Conservation (phyloP, 2,113 vertebrate genomes). For the Tyrannus savana region DNA sequence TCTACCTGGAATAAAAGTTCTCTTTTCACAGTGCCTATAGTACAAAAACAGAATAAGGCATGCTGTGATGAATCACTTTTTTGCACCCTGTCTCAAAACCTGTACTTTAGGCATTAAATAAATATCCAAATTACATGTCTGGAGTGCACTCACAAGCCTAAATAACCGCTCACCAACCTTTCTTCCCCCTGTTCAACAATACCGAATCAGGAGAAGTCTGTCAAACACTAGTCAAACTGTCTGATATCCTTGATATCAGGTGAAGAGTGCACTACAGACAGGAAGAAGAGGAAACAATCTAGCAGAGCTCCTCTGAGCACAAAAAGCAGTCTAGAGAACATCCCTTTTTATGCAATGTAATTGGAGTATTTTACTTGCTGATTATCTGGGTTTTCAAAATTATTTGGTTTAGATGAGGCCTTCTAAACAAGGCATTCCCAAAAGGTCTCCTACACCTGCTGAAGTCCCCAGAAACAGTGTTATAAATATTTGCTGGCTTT, state of each 20-base stretch:
- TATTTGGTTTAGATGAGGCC: neutral
- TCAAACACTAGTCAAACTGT: neutral
- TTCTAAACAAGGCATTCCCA: neutral
- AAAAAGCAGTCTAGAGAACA: neutral
- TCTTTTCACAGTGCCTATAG: neutral
- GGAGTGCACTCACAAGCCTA: neutral
- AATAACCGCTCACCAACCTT: neutral
- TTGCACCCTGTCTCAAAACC: neutral
- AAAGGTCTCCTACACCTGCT: neutral
- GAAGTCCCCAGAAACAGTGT: neutral
- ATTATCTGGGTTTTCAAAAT: neutral
- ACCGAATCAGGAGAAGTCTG: neutral
- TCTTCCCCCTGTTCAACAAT: neutral
- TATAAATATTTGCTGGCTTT: neutral
- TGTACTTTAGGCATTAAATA: neutral
- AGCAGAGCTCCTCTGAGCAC: neutral
- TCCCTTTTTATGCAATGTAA: neutral
- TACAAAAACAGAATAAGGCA: neutral
- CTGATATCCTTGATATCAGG: neutral
- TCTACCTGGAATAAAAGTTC: neutral
- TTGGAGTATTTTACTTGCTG: neutral
- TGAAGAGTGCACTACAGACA: neutral
- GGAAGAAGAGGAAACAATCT: neutral
- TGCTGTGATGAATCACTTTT: neutral
- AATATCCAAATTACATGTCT: neutral